Conservation (phyloP, 2,113 vertebrate genomes). For the Zosterops hypoxanthus region DNA sequence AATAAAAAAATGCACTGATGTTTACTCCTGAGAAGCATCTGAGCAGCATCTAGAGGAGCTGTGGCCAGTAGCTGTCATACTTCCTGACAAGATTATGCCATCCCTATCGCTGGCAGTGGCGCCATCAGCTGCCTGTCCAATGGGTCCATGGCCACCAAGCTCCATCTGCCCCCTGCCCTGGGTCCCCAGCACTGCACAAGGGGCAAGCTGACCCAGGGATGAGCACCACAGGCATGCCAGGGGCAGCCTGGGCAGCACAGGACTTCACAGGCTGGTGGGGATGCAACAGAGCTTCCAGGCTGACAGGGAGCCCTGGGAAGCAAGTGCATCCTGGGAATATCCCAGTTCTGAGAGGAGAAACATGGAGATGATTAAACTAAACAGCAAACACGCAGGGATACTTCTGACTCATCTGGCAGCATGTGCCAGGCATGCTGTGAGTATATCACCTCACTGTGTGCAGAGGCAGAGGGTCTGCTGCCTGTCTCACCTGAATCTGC, state of each 20-base stretch:
- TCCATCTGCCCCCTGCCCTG: neutral
- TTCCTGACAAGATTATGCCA: neutral
- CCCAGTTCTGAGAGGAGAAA: neutral
- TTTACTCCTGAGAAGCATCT: neutral
- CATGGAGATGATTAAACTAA: accelerated
- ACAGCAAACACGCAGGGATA: neutral
- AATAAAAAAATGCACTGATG: neutral
- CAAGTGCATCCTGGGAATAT: neutral
- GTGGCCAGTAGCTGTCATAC: neutral
- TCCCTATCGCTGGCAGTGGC: neutral
- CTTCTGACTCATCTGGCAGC: neutral
- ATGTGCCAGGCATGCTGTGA: accelerated
- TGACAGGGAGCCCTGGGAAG: neutral
- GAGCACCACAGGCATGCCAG: neutral
- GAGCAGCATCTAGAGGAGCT: neutral
- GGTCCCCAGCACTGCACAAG: accelerated
- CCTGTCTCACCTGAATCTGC: neutral
- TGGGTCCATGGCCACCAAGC: accelerated
- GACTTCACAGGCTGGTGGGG: neutral
- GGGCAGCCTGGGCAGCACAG: neutral
- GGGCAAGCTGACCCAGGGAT: neutral
- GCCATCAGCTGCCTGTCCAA: neutral
- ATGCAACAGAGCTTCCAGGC: neutral
- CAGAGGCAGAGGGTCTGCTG: neutral
- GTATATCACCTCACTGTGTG: neutral